phyloP scores from a whole-genome alignment of 2,888 invertebrate species.

The Andrena fulva region DNA sequence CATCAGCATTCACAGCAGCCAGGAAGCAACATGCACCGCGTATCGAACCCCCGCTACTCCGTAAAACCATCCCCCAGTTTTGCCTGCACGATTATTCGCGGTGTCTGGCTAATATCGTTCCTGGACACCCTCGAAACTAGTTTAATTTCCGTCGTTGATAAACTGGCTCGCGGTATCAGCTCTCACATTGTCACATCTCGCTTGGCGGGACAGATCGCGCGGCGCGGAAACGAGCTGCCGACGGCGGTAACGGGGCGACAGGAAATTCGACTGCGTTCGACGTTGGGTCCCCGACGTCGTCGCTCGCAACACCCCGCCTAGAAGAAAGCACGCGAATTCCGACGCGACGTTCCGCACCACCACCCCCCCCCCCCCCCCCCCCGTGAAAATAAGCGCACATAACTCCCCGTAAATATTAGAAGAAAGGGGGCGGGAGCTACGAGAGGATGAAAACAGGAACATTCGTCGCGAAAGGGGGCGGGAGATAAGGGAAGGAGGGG shows the following conservation, averaged over 20 bases:
- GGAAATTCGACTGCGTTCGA: slow-evolving; percentile 14
- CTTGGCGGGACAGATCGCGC: slow-evolving; percentile 25
- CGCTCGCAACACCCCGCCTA: background rate
- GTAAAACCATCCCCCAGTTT: slow-evolving; percentile 45
- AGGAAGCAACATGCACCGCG: background rate
- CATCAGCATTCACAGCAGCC: background rate
- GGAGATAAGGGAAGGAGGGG: background rate
- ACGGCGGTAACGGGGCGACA: background rate
- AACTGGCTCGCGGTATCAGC: slow-evolving; percentile 51
- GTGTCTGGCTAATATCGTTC: slow-evolving; percentile 42
- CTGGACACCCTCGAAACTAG: slow-evolving; percentile 49
- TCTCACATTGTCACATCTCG: slow-evolving; percentile 35
- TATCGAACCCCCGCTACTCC: slow-evolving; percentile 13
- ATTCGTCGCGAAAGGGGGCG: background rate
- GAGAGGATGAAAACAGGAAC: no score
- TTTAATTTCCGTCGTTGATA: slow-evolving; percentile 62
- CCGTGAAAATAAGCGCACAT: no score
- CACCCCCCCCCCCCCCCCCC: no score
- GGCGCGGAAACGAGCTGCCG: slow-evolving; percentile 7
- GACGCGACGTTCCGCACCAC: background rate
- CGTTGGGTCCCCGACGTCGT: background rate
- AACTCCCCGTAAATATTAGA: background rate
- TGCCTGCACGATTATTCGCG: slow-evolving; percentile 40
- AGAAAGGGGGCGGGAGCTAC: background rate
- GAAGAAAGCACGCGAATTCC: background rate